Base-by-base conservation (phyloP, 2,797 vertebrate genomes). In the Melanogrammus aeglefinus region DNA sequence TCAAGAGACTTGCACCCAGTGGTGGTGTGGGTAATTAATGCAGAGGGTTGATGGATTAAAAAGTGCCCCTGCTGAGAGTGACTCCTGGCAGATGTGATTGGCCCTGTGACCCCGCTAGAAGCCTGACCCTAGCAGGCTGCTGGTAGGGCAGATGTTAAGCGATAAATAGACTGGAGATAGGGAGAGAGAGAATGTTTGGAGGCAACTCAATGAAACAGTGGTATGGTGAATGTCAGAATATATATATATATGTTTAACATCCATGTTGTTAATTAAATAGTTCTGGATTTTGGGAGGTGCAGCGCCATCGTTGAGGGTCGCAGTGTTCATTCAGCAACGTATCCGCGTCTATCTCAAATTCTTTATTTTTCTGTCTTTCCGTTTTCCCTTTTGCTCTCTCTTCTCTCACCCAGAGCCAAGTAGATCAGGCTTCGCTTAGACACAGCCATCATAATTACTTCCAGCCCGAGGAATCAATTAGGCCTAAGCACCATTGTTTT, bases 401-500 rank as follows among this genome's bases (percentile, higher is more conserved):
- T 73, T 75, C 82, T 16, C 79, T 90, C 88, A 90, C 87, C 88
- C 88, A 82, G 80, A 88, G 91, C 91, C 87, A 86, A 88, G 83
- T 72, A 77, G 86, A 82, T 90, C 86, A 81, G 84, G 80, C 88
- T 78, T 83, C 85, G 57, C 82, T 83, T 80, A 76, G 69, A 90
- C 87, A 86, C 84, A 84, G 87, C 84, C 83, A 77, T 88, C 89
- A 86, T 93, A 92, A 92, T 93, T 90, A 91, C 88, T 87, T 87
- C 78, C 71, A 73, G 82, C 91, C 84, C 57, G 81, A 90, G 89
- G 89, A 94, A 93, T 94, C 92, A 93, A 93, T 94, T 93, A 94
- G 87, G 81, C 87, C 90, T 89, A 88, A 93, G 90, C 90, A 82
- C 89, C 91, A 90, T 90, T 92, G 91, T 94, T 92, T 92, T 90